Conservation (phyloP, 2,797 vertebrate species). For the Poeciliopsis infans region DNA sequence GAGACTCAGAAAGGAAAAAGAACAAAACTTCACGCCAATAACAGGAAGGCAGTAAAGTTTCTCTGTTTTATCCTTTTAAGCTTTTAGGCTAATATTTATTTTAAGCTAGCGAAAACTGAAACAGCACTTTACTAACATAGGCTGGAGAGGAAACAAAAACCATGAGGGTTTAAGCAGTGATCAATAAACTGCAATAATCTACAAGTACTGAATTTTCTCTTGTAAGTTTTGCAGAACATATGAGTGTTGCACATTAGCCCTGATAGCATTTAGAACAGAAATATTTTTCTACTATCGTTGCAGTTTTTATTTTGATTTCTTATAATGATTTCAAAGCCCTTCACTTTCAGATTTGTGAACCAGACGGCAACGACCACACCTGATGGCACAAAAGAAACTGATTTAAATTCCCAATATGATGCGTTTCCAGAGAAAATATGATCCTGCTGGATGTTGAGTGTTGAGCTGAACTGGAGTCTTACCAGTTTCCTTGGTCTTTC, state of each 20-base stretch:
- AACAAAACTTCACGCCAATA: neutral
- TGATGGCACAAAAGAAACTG: neutral
- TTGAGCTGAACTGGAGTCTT: conserved; percentile 32
- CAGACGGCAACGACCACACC: neutral
- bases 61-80: neutral
- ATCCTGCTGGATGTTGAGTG: neutral
- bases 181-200: neutral
- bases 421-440: neutral
- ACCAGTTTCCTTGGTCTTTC: conserved; percentile 72
- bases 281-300: neutral
- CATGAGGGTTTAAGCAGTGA: neutral
- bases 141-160: neutral
- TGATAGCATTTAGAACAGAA: neutral
- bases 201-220: neutral
- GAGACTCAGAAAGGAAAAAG: neutral
- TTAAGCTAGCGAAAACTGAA: neutral
- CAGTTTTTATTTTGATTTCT: neutral
- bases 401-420: neutral
- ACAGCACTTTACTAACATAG: neutral
- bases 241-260: neutral
- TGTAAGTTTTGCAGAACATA: neutral
- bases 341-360: neutral
- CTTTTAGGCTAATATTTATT: neutral
- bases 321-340: neutral
- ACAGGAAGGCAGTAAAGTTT: neutral